A percentile compares a stretch with the other conserved stretches of the same genome.
Conservation (phyloP, 2,888 invertebrate genomes). For the Agapostemon virescens region DNA sequence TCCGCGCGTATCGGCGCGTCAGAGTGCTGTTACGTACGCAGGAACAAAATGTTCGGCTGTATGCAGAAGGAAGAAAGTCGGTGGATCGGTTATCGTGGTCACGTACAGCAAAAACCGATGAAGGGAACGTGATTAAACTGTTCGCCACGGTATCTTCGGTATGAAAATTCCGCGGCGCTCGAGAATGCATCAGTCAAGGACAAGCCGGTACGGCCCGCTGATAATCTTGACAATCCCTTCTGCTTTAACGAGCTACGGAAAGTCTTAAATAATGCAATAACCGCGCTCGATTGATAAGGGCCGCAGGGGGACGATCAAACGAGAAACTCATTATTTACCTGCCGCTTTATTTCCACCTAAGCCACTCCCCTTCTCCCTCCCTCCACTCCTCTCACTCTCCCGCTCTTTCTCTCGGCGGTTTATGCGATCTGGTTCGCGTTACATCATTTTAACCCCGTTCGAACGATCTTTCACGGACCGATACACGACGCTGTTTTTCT, state of each 20-base stretch:
- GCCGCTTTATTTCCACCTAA: not conserved
- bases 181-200: conserved; percentile 40
- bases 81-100: conserved; percentile 1
- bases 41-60: not conserved
- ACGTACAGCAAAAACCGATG: conserved; percentile 21
- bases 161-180: not conserved
- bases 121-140: conserved; percentile 18
- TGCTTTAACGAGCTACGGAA: conserved; percentile 15
- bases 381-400: not conserved
- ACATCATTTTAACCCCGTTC: not conserved
- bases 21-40: not conserved
- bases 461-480: not conserved
- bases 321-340: not conserved
- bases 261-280: conserved; percentile 30
- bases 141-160: conserved; percentile 7
- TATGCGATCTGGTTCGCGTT: not conserved
- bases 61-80: not conserved
- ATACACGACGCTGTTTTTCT: not conserved
- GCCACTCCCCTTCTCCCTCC: not conserved
- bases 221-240: conserved; percentile 33
- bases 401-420: not conserved
- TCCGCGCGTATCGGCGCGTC: not conserved
- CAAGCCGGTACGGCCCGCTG: not conserved
- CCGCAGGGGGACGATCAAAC: not conserved
- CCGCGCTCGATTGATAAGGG: conserved; percentile 25